These are phyloP conservation scores for Pollenia amentaria DNA, from an alignment of 2,888 invertebrate genomes.

Conservation along the genomic window DNA sequence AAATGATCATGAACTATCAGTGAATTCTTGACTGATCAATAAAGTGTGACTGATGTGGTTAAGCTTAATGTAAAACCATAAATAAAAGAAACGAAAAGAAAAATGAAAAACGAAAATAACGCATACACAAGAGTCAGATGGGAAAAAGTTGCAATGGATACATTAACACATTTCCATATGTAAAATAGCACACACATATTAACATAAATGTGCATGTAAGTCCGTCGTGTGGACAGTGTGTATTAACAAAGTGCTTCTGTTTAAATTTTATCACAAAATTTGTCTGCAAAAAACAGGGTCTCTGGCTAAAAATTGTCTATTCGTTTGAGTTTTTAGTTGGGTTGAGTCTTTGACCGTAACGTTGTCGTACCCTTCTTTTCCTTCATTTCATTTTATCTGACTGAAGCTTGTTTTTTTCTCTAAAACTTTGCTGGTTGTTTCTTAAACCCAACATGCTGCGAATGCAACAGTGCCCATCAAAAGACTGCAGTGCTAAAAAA, in stretches of 20 bases:
- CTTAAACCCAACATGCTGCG: constrained; percentile 21
- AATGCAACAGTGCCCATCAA: constrained; percentile 31
- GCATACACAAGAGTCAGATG: neutral
- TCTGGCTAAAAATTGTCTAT: constrained; percentile 18
- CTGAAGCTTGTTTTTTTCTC: neutral
- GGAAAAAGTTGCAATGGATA: constrained; percentile 22
- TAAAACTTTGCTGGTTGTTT: constrained; percentile 31
- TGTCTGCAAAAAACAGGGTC: constrained; percentile 45
- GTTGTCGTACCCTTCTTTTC: constrained; percentile 8
- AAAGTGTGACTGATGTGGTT: constrained; percentile 84
- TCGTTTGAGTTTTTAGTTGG: constrained; percentile 8
- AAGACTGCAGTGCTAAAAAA: neutral
- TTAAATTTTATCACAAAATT: constrained; percentile 72
- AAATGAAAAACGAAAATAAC: neutral
- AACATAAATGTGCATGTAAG: neutral
- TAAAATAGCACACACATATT: neutral
- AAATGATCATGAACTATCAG: constrained; percentile 64
- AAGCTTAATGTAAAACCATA: constrained; percentile 84
- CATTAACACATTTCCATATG: constrained; percentile 35
- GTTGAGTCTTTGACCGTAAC: constrained; percentile 23
- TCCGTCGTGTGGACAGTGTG: constrained; percentile 79
- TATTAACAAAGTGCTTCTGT: constrained; percentile 82
- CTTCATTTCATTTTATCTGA: constrained; percentile 41
- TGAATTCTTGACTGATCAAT: constrained; percentile 74
- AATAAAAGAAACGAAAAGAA: constrained; percentile 75